Base-by-base conservation (phyloP, 2,113 vertebrate species). In the Nibea albiflora region DNA sequence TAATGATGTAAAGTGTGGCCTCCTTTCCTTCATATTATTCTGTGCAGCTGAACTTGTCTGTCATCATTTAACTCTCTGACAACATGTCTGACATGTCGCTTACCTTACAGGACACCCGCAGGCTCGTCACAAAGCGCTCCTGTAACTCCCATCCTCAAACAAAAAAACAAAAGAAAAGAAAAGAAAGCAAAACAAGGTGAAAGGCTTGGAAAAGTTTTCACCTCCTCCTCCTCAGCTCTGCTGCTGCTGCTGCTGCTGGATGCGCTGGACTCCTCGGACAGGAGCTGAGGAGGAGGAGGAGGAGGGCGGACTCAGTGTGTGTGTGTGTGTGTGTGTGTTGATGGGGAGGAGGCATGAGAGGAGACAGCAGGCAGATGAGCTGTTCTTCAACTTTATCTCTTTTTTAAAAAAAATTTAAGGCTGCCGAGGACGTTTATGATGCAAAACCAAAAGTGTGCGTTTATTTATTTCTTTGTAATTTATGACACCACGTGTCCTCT, bases 61-160 rank as follows among this genome's bases (percentile, higher is more conserved):
- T 1, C 50, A n/a, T 35, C 14, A 16, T 20, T 44, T 17, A 8
- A 19, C 24, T 61, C 19, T 52, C 3, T 53, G 56, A 61, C 15
- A 20, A 9, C 50, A 17, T 15, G 1, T 28, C 22, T 12, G 9
- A 68, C n/a, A 19, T 4, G 52, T 58, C 2, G 0, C 85, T 56
- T 83, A 88, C 88, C 84, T 84, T 54, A 78, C 14, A 73, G 66
- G n/a, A 53, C 28, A 2, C 54, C 52, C 44, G 62, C 26, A 24
- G 64, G 2, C 16, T 73, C 26, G 1, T 53, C 61, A 50, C 20
- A 64, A 20, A 17, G 2, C 0, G 52, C n/a, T 73, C 28, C 39
- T 31, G 11, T n/a, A 1, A 28, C n/a, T 66, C 22, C 73, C 79
- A 80, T 82, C 49, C 63, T 72, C 11, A 46, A 46, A 46, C 14